phyloP scores from a whole-genome alignment of 1,140 invertebrate species.

The Macrosteles quadrilineatus region DNA sequence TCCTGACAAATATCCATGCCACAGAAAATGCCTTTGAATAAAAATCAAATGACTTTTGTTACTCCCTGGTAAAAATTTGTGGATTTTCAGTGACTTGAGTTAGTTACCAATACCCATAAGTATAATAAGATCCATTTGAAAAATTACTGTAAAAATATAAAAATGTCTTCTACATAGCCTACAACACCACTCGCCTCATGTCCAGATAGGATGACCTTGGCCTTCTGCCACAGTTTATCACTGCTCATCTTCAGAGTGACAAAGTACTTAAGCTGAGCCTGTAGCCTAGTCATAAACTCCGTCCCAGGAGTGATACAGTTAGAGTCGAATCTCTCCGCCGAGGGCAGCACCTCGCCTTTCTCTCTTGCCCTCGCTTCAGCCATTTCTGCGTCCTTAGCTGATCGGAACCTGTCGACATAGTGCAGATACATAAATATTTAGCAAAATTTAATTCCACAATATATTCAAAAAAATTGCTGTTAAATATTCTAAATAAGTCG shows the following conservation, averaged over 20 bases:
- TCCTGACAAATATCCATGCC: too few species aligned
- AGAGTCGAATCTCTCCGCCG: slow-evolving; percentile 85
- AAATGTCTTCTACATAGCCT: too few species aligned
- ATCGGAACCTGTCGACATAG: slow-evolving; percentile 71
- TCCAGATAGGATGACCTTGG: slow-evolving; percentile 77
- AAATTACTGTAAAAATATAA: too few species aligned
- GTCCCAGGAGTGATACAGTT: slow-evolving; percentile 97
- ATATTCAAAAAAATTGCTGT: background rate
- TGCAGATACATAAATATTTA: slow-evolving; percentile 25
- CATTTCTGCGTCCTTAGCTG: slow-evolving; percentile 85
- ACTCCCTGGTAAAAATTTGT: too few species aligned
- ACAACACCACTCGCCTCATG: slow-evolving; percentile 84
- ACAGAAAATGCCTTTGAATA: too few species aligned
- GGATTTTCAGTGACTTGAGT: too few species aligned
- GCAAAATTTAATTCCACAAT: slow-evolving; percentile 20
- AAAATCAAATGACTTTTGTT: too few species aligned
- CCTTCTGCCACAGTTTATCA: slow-evolving; percentile 80
- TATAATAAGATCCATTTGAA: too few species aligned
- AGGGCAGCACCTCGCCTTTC: slow-evolving; percentile 72
- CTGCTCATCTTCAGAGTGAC: slow-evolving; percentile 82
- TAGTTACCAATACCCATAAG: too few species aligned
- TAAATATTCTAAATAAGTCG: too few species aligned
- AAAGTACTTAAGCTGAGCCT: slow-evolving; percentile 87
- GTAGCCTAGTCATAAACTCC: slow-evolving; percentile 83
- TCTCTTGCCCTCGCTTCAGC: slow-evolving; percentile 72